Evolutionary conservation across 1,140 invertebrate genomes (phyloP).

Genomic region (Hyposmocoma kahamanoa): DNA sequence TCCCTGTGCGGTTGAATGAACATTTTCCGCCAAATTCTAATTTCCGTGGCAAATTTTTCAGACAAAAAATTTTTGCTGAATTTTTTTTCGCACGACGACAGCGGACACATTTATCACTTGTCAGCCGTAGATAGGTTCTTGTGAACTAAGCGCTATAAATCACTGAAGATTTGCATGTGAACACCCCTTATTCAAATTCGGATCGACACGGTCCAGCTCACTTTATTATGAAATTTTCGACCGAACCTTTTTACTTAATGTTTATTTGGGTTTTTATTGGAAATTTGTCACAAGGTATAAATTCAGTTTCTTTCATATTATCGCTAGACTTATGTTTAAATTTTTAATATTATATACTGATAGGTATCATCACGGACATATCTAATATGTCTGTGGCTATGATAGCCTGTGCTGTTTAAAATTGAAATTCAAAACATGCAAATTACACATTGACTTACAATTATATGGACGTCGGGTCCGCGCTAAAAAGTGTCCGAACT

Average conservation of each 20-base stretch:
- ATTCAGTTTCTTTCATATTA: too few species aligned
- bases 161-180: slow-evolving; percentile 19
- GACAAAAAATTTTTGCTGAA: neutral
- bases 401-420: too few species aligned
- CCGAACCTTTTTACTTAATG: neutral
- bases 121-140: slow-evolving; percentile 14
- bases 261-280: too few species aligned
- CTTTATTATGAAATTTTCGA: neutral
- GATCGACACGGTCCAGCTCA: neutral
- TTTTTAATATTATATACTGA: too few species aligned
- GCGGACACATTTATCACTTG: slow-evolving; percentile 19
- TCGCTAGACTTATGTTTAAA: too few species aligned
- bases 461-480: too few species aligned
- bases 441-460: too few species aligned
- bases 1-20: neutral
- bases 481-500: too few species aligned
- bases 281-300: too few species aligned
- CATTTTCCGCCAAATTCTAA: neutral
- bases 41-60: neutral
- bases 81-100: neutral
- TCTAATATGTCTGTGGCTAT: too few species aligned
- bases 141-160: slow-evolving; percentile 14
- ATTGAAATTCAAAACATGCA: too few species aligned
- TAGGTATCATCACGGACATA: too few species aligned
- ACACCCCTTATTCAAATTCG: slow-evolving; percentile 8